phyloP scores from a whole-genome alignment of 2,113 vertebrate genomes.

The Misgurnus anguillicaudatus region DNA sequence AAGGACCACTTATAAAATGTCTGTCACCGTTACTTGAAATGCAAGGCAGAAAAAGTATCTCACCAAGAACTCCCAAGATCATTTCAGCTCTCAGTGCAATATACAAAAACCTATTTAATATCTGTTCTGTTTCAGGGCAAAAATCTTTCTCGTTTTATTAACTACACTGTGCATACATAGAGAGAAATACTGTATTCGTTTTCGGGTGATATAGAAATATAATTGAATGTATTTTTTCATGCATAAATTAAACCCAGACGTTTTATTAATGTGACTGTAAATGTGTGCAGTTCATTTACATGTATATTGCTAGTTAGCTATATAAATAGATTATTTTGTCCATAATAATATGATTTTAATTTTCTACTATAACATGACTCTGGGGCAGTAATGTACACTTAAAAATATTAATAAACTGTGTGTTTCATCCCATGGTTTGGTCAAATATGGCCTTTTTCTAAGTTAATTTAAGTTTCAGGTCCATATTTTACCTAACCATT shows the following conservation, averaged over 20 bases:
- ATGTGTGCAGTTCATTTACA: no score
- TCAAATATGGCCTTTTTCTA: no score
- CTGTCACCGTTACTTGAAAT: neutral
- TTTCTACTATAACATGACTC: neutral
- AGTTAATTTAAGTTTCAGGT: no score
- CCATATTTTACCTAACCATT: no score
- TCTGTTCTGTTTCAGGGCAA: neutral
- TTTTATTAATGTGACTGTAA: neutral
- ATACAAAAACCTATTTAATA: neutral
- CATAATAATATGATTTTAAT: neutral
- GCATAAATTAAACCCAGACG: neutral
- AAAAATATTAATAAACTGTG: no score
- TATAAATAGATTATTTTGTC: neutral
- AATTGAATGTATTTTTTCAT: neutral
- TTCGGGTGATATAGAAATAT: neutral
- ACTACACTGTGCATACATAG: neutral
- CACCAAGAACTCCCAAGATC: neutral
- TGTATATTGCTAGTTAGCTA: no score
- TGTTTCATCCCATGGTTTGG: neutral
- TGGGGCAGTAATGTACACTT: no score
- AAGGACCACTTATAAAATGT: neutral
- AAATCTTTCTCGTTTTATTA: neutral
- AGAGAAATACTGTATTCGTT: no score
- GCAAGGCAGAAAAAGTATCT: neutral
- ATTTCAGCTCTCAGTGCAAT: neutral